Evolutionary conservation across 2,113 vertebrate genomes (phyloP), one percentile per base, ranked within the genome.

Genomic region (Ammospiza caudacuta): DNA sequence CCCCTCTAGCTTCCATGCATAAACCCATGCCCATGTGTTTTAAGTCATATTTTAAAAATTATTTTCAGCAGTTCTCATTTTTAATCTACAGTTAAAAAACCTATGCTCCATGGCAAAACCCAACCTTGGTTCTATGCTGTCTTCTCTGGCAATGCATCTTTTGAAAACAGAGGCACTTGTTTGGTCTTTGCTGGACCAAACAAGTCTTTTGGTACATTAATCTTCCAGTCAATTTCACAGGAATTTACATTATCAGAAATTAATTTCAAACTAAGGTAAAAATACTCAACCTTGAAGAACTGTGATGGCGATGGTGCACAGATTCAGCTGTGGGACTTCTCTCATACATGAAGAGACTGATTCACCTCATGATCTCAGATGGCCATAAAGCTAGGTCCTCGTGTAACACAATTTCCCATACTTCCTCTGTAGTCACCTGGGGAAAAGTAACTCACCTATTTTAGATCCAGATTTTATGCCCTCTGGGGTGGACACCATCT

Each of bases 221-320:
- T 74, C 57, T 86, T 58, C 55, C 68, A 77, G 33, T 51, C 59
- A 77, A 70, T 92, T 92, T 94, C 86, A 86, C 44, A 35, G 73
- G 55, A 55, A 93, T 93, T 92, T 90, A 89, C 24, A 92, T 90
- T 46, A 90, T 83, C 51, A 67, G 57, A 89, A 90, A 83, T 81
- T 33, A 63, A 92, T 90, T 90, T 59, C 47, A 69, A 76, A 76
- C 41, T 80, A 63, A 93, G 47, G 23, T 86, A 92, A 89, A 91
- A 90, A 78, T 92, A 88, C 12, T 85, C 70, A 64, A 0, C 14
- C 66, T 69, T 33, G 31, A 85, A 91, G 62, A 27, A 59, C 41
- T 1, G 0, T 43, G 63, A 73, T 54, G 49, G 25, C 28, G 46
- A 68, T 37, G 29, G 19, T 73, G 41, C 46, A 41, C 0, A 0